These are phyloP conservation scores for Troides oblongomaculatus DNA, from an alignment of 2,888 invertebrate species.

Conservation along the genomic window DNA sequence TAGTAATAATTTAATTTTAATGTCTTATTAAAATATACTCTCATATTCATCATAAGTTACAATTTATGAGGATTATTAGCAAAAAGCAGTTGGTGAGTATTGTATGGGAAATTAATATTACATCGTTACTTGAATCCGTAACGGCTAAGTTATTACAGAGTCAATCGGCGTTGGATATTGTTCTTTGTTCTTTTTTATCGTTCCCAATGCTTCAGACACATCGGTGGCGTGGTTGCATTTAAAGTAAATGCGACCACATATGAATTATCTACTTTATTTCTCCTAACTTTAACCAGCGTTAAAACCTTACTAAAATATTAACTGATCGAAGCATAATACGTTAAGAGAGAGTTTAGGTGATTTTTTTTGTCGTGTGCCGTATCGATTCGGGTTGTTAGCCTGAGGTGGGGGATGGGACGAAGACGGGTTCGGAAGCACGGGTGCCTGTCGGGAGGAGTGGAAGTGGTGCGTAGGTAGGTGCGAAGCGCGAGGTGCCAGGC, in stretches of 20 bases:
- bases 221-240: slow-evolving; percentile 46
- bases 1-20: too few species aligned
- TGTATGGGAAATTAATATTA: neutral
- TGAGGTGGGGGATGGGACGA: slow-evolving; percentile 22
- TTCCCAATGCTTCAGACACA: slow-evolving; percentile 73
- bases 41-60: too few species aligned
- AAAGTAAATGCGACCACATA: slow-evolving; percentile 42
- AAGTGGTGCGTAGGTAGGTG: slow-evolving; percentile 56
- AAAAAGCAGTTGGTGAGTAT: neutral
- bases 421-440: slow-evolving; percentile 25
- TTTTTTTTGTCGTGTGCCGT: slow-evolving; percentile 7
- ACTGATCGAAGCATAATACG: slow-evolving; percentile 40
- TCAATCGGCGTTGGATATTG: slow-evolving; percentile 71
- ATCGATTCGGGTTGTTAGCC: slow-evolving; percentile 23
- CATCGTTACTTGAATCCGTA: slow-evolving; percentile 62
- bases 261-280: slow-evolving; percentile 73
- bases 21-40: too few species aligned
- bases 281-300: slow-evolving; percentile 61
- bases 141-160: slow-evolving; percentile 66
- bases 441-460: slow-evolving; percentile 36
- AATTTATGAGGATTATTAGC: slow-evolving; percentile 34
- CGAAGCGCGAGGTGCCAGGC: slow-evolving; percentile 48
- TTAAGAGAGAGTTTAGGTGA: neutral
- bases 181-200: slow-evolving; percentile 79
- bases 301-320: slow-evolving; percentile 54